A percentile compares a stretch with the other conserved stretches of the same genome.
phyloP scores from a whole-genome alignment of 1,140 invertebrate species.

The Reticulitermes speratus region DNA sequence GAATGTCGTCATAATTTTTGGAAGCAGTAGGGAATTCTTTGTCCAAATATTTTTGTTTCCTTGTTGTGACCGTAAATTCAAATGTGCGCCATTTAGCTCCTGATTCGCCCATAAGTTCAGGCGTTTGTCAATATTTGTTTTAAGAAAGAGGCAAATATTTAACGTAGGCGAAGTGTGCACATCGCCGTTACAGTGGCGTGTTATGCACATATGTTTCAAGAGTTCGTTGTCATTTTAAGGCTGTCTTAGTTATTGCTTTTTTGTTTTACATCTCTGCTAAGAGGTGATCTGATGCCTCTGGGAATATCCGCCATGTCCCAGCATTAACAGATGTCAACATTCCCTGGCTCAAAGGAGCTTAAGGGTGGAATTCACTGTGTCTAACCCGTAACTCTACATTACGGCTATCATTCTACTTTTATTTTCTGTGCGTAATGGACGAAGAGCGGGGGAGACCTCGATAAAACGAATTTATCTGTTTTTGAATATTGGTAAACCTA shows the following conservation, averaged over 20 bases:
- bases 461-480: too few species aligned
- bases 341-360: not conserved
- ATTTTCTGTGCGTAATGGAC: not conserved
- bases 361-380: not conserved
- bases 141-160: not conserved
- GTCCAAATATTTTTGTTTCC: too few species aligned
- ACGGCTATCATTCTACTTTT: not conserved
- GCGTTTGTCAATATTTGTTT: not conserved
- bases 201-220: not conserved
- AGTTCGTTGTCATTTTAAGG: not conserved
- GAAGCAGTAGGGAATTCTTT: too few species aligned
- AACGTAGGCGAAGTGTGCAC: not conserved
- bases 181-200: not conserved
- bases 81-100: too few species aligned
- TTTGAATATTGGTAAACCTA: too few species aligned
- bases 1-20: too few species aligned
- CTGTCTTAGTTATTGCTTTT: not conserved
- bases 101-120: too few species aligned
- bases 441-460: too few species aligned
- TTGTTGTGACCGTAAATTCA: too few species aligned
- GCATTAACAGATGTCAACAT: not conserved
- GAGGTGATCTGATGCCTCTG: conserved; percentile 13
- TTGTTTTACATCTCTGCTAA: not conserved
- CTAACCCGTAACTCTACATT: not conserved
- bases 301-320: not conserved